A percentile compares a stretch with the other conserved stretches of the same genome.
Evolutionary conservation across 64 coral and sea anemone genomes (phyloP).

Genomic region (Dendrophyllia cribrosa): DNA sequence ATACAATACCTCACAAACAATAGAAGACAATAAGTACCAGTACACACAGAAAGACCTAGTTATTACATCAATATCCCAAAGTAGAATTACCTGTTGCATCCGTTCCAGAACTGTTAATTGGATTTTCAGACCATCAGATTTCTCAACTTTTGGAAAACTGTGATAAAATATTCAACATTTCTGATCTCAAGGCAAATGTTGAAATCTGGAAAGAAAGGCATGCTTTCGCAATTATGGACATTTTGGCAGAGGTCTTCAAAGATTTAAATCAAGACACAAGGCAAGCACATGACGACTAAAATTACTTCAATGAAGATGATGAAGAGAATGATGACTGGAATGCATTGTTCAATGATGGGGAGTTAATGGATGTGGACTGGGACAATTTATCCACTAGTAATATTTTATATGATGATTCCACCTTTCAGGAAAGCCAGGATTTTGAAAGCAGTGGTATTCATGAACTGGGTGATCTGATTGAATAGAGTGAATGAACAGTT

Average conservation of each 20-base stretch:
- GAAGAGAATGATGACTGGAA: neutral
- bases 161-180: conserved; percentile 7
- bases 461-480: neutral
- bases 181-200: neutral
- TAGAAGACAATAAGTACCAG: too few species aligned
- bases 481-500: neutral
- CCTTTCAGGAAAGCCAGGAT: neutral
- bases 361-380: neutral
- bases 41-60: too few species aligned
- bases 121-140: conserved; percentile 26
- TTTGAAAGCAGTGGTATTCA: neutral
- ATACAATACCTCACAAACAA: too few species aligned
- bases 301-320: neutral
- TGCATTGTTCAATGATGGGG: neutral
- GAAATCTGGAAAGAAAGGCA: neutral
- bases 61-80: neutral
- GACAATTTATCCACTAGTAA: neutral
- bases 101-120: conserved; percentile 13
- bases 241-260: neutral
- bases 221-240: neutral
- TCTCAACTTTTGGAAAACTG: conserved; percentile 13
- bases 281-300: neutral
- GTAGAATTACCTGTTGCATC: conserved; percentile 1
- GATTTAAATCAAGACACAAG: neutral
- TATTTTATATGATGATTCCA: neutral